Conservation (phyloP, 2,888 invertebrate genomes). For the Dioctria rufipes region DNA sequence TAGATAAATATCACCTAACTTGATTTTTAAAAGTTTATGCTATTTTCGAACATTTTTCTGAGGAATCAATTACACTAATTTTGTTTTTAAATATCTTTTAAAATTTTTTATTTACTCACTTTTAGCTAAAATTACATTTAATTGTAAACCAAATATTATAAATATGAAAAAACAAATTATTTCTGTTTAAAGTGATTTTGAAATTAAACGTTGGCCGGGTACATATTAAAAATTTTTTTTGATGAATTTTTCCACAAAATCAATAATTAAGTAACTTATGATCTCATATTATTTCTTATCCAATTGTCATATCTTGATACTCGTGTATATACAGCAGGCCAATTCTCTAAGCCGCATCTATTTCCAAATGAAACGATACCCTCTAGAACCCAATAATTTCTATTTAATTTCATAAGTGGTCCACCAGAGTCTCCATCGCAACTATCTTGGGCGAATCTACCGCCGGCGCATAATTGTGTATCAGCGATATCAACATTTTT, state of each 20-base stretch:
- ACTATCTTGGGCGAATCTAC: conserved; percentile 78
- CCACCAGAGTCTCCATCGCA: conserved; percentile 86
- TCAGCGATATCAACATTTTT: conserved; percentile 65
- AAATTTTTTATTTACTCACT: too few relatives aligned
- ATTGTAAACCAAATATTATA: not conserved
- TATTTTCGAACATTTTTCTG: too few relatives aligned
- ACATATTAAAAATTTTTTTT: not conserved
- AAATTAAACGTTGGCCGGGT: not conserved
- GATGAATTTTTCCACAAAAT: not conserved
- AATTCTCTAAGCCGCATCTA: conserved; percentile 76
- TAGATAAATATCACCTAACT: too few relatives aligned
- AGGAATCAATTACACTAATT: too few relatives aligned
- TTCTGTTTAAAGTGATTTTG: too few relatives aligned
- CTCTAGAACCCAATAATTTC: conserved; percentile 74
- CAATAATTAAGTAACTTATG: conserved; percentile 17
- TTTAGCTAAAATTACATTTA: not conserved
- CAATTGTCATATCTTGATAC: conserved; percentile 75
- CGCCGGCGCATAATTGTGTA: conserved; percentile 80
- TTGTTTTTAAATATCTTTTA: too few relatives aligned
- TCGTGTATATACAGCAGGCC: conserved; percentile 81
- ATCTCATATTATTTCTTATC: conserved; percentile 61
- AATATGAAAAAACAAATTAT: not conserved
- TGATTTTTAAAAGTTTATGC: too few relatives aligned
- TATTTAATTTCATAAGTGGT: conserved; percentile 77
- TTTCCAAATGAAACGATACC: conserved; percentile 81